Conservation (phyloP, 2,888 invertebrate species). For the Tupiocoris notatus region DNA sequence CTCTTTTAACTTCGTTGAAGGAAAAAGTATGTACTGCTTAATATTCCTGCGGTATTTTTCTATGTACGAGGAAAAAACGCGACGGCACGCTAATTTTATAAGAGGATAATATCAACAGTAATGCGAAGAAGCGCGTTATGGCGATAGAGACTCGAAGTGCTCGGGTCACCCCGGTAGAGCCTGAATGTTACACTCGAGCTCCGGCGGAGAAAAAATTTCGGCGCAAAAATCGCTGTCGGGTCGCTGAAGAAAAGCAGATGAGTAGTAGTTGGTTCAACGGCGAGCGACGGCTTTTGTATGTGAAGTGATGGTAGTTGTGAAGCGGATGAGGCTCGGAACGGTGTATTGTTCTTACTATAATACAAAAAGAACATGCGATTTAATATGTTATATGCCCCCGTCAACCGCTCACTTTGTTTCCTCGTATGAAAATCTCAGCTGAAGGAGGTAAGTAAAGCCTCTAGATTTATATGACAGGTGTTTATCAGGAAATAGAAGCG, state of each 20-base stretch:
- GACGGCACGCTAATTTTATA: background rate
- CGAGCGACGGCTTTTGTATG: background rate
- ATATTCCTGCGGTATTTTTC: too few relatives aligned
- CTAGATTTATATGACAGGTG: slow-evolving; percentile 24
- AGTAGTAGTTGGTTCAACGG: background rate
- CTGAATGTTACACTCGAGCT: background rate
- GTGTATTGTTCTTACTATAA: slow-evolving; percentile 17
- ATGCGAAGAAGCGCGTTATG: background rate
- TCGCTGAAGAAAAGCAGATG: background rate
- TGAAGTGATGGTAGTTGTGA: background rate
- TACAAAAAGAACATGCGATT: slow-evolving; percentile 13
- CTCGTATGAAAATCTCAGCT: slow-evolving; percentile 1
- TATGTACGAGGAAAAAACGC: background rate
- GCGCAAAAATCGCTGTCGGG: background rate
- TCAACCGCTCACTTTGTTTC: background rate
- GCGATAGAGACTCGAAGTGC: background rate
- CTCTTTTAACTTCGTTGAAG: too few relatives aligned
- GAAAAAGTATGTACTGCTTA: too few relatives aligned
- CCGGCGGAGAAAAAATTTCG: background rate
- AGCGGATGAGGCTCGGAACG: background rate
- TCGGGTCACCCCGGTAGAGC: background rate
- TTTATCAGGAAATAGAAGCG: slow-evolving; percentile 25
- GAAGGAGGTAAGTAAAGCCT: background rate
- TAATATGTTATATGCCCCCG: slow-evolving; percentile 7
- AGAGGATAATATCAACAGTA: background rate